A percentile compares a stretch with the other conserved stretches of the same genome.
Conservation (phyloP, 2,888 invertebrate genomes). For the Thelaira solivaga region DNA sequence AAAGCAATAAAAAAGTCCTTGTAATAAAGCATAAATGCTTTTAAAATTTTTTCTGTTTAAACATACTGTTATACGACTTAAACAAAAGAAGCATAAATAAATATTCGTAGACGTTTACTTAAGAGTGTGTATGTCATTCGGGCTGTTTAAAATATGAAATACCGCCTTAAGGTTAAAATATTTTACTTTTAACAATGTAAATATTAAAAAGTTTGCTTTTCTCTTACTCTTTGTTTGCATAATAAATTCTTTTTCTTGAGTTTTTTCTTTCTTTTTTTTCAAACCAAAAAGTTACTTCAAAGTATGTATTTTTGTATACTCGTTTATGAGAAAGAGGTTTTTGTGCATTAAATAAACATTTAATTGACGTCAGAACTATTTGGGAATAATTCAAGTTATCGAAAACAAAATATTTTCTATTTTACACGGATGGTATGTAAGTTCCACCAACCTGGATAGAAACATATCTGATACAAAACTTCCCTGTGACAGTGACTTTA, state of each 20-base stretch:
- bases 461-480: no score
- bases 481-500: no score
- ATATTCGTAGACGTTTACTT: not conserved
- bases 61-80: conserved; percentile 24
- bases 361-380: not conserved
- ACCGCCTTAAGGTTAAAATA: conserved; percentile 47
- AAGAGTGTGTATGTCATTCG: conserved; percentile 32
- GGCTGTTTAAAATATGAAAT: conserved; percentile 38
- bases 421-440: no score
- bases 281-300: not conserved
- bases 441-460: no score
- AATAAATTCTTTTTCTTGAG: no score
- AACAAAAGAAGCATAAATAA: conserved; percentile 15
- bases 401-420: no score
- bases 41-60: conserved; percentile 1
- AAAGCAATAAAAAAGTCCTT: conserved; percentile 17
- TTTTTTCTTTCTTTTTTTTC: not conserved
- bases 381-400: no score
- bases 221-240: not conserved
- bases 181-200: conserved; percentile 49
- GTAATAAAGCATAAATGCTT: conserved; percentile 33
- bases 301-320: not conserved
- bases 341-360: not conserved
- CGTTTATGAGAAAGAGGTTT: not conserved
- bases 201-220: conserved; percentile 25